Base-by-base conservation (phyloP, 37 sponge, comb jelly and placozoan genomes). In the Ephydatia muelleri region DNA sequence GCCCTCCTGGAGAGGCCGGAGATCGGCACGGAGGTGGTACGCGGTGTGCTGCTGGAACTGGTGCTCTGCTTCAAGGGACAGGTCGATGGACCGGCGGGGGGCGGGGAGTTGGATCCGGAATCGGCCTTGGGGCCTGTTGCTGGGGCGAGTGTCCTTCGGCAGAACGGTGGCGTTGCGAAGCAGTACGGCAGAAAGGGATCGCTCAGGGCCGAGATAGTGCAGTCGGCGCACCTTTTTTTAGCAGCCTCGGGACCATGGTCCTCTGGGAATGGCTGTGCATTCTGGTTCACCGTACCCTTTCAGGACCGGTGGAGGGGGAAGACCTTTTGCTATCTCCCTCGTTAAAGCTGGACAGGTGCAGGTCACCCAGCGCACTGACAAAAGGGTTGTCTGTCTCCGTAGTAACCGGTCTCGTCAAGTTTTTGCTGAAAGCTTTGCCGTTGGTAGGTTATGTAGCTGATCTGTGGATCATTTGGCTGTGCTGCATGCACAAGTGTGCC, bases 171-270 rank as follows among this genome's bases (percentile, higher is more conserved):
- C n/a, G n/a, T 5, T 32, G 21, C 38, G 12, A 83, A 80, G 64
- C 87, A 92, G 70, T 27, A 27, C 4, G 57, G 76, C 5, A 87
- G 68, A 36, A 82, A 73, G 31, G 79, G 48, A 2, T 21, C 74
- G 32, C 75, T 86, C 65, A 88, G 84, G 40, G 69, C 65, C 2
- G 94, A 93, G 21, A 74, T 93, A 23, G 9, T 90, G 28, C 81
- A 91, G 80, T 78, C 84, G 9, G 91, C 84, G 2, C 83, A 83
- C 29, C 82, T 87, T 14, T 71, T 93, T 2, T 91, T 85, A 69
- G 32, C 25, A 64, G 39, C 0, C 67, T 93, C 13, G 80, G 72
- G 75, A 33, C 73, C 0, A 77, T 65, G 29, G 48, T 80, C 32
- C 37, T 91, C 8, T 93, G 91, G 91, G 32, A 71, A 16, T 93